Evolutionary conservation across 2,797 vertebrate species (phyloP).

Genomic region (Pseudomugil tenellus): DNA sequence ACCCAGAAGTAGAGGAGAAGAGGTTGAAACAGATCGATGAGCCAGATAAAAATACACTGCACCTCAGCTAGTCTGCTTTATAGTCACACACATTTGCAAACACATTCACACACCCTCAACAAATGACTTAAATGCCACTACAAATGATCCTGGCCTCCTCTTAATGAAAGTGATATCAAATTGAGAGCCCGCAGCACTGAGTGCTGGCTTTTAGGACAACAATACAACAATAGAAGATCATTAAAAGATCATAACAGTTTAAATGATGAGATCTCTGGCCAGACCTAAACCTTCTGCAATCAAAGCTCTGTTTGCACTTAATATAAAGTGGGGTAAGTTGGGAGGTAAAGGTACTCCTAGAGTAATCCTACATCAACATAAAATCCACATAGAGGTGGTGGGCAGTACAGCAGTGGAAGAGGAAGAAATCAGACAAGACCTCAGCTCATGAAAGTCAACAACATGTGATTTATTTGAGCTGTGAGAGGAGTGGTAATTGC

Average conservation of each 20-base stretch:
- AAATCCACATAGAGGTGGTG: conserved; percentile 18
- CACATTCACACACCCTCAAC: conserved; percentile 61
- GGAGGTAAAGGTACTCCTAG: conserved; percentile 65
- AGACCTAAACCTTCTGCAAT: conserved; percentile 65
- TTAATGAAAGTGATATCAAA: conserved; percentile 80
- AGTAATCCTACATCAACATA: conserved; percentile 17
- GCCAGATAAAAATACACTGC: conserved; percentile 82
- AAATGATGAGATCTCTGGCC: conserved; percentile 72
- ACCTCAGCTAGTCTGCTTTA: conserved; percentile 71
- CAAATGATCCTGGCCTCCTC: conserved; percentile 71
- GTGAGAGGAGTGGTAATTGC: conserved; percentile 79
- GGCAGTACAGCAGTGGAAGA: no score
- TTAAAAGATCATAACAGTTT: conserved; percentile 82
- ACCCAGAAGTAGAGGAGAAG: conserved; percentile 67
- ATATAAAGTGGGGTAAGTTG: conserved; percentile 52
- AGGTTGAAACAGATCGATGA: conserved; percentile 79
- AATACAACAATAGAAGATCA: conserved; percentile 77
- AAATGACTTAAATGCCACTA: conserved; percentile 75
- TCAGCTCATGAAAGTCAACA: conserved; percentile 63
- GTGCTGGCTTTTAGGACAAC: conserved; percentile 70
- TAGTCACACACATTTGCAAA: conserved; percentile 63
- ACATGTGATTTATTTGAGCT: conserved; percentile 73
- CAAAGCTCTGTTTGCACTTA: conserved; percentile 62
- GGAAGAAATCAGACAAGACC: conserved; percentile 48
- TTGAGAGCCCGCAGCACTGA: conserved; percentile 50